Percentiles rank a stretch among this genome's conserved stretches.
These are phyloP conservation scores for Netta rufina DNA, from an alignment of 2,797 vertebrate genomes.

Conservation along the genomic window DNA sequence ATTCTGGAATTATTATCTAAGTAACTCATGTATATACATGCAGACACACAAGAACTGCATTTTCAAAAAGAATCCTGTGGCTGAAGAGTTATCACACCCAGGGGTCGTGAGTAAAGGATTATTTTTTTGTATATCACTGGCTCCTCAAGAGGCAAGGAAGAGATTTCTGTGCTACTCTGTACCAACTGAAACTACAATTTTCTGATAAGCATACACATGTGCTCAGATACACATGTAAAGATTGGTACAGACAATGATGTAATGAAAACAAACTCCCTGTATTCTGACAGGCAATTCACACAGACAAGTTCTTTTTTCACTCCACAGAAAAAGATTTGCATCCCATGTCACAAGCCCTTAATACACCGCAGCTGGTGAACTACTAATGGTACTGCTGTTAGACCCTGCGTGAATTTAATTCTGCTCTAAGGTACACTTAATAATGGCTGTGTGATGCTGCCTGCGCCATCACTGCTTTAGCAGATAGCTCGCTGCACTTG, in stretches of 20 bases:
- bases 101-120: neutral
- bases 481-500: neutral
- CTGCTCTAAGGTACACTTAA: neutral
- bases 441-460: neutral
- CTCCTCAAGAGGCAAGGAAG: neutral
- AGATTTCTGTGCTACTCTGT: neutral
- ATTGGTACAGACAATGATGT: neutral
- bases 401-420: neutral
- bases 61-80: neutral
- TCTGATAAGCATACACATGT: neutral
- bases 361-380: neutral
- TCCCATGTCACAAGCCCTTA: neutral
- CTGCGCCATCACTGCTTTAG: neutral
- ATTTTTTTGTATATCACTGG: neutral
- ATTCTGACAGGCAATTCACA: neutral
- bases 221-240: neutral
- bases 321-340: neutral
- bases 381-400: neutral
- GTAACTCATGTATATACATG: accelerated
- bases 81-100: neutral
- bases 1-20: neutral
- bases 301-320: neutral
- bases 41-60: neutral
- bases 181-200: neutral
- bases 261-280: neutral